A percentile compares a stretch with the other conserved stretches of the same genome.
Conservation (phyloP, 2,888 invertebrate genomes). For the Cyrtodaria siliqua region DNA sequence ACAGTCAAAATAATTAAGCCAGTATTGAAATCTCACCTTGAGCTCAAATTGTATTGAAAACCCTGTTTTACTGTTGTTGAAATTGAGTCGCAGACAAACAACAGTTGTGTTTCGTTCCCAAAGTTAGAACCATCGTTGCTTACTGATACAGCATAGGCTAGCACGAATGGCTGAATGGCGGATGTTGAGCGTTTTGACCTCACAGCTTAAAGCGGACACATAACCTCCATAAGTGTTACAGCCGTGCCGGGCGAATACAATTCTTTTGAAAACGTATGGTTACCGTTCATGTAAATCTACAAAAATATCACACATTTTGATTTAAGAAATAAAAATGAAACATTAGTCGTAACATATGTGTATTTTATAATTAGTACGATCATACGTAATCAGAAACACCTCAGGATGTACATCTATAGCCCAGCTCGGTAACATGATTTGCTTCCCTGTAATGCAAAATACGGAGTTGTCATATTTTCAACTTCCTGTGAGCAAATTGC, state of each 20-base stretch:
- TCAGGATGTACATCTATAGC: too few relatives aligned
- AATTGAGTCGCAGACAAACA: conserved; percentile 4
- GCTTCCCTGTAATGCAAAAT: too few relatives aligned
- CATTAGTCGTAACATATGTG: too few relatives aligned
- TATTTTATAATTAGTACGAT: too few relatives aligned
- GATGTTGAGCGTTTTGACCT: neutral
- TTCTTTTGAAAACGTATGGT: neutral
- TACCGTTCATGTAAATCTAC: neutral
- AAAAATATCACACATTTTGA: neutral
- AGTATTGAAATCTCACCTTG: neutral
- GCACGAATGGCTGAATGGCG: neutral
- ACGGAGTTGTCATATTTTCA: too few relatives aligned
- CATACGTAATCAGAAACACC: too few relatives aligned
- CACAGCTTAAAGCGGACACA: neutral
- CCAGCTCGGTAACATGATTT: too few relatives aligned
- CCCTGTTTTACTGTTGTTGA: neutral
- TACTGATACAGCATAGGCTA: conserved; percentile 5
- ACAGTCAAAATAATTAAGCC: too few relatives aligned
- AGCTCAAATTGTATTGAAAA: neutral
- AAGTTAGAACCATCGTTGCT: conserved; percentile 12
- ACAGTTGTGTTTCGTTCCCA: neutral
- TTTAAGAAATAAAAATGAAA: neutral
- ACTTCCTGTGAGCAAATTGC: too few relatives aligned
- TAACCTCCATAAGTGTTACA: neutral
- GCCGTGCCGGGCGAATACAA: neutral